Percentiles rank a stretch among this genome's conserved stretches.
These are phyloP conservation scores for Prorops nasuta DNA, from an alignment of 1,140 invertebrate species.

Conservation along the genomic window DNA sequence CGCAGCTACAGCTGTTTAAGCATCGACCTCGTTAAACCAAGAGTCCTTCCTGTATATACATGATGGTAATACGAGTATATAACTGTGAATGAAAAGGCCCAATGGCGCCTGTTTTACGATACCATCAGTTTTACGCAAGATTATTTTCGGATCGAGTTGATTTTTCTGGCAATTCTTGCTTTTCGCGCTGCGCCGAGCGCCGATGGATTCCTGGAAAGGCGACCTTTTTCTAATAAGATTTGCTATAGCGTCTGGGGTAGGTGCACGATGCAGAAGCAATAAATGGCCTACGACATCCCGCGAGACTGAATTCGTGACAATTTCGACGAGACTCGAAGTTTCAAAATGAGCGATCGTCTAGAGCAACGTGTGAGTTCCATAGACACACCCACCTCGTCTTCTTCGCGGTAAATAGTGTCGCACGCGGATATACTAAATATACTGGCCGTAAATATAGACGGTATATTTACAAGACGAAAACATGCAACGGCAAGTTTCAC, in stretches of 20 bases:
- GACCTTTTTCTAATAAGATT: too few species aligned
- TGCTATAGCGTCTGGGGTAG: too few species aligned
- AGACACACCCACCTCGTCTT: conserved; percentile 48
- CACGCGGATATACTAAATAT: conserved; percentile 48
- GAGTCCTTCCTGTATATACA: conserved; percentile 19
- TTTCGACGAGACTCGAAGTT: conserved; percentile 27
- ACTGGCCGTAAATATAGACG: conserved; percentile 50
- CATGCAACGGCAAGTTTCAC: conserved; percentile 40
- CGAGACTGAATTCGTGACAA: background rate
- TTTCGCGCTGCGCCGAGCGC: too few species aligned
- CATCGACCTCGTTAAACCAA: conserved; percentile 26
- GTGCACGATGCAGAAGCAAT: too few species aligned
- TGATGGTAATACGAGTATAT: too few species aligned
- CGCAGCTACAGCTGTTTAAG: conserved; percentile 30
- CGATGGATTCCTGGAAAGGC: too few species aligned
- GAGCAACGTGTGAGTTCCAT: conserved; percentile 36
- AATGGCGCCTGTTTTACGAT: too few species aligned
- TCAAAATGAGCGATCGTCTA: conserved; percentile 49
- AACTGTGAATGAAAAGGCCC: too few species aligned
- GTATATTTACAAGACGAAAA: conserved; percentile 52
- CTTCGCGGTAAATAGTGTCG: conserved; percentile 37
- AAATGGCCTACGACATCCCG: background rate
- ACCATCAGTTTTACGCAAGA: too few species aligned
- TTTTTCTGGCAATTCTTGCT: too few species aligned
- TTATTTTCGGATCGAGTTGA: background rate